Base-by-base conservation (phyloP, 2,888 invertebrate species). In the Colletes collaris region DNA sequence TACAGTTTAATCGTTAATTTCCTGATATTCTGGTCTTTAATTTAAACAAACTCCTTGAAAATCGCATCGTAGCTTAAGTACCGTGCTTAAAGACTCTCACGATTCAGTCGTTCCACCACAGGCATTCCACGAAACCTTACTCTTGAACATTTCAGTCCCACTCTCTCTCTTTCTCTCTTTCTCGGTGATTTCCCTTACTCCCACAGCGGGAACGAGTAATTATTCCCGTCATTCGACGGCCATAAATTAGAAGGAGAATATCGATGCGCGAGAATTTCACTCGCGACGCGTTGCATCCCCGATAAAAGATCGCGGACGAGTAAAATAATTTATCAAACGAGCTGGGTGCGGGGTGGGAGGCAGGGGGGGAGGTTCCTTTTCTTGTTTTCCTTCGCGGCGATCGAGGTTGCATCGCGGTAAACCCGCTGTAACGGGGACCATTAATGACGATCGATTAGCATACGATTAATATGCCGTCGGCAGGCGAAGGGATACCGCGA, bases 401-500 rank as follows among this genome's bases (percentile, higher is more conserved):
- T 56, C 66, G 59, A 70, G 60, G 69, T 66, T 63, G 64, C 16
- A 52, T 62, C 63, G 64, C 68, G 56, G 46, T 70, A 62, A 76
- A 79, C 73, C 65, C 56, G 56, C 53, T 55, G 46, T 58, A 83
- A 75, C 75, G 60, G 72, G 55, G 72, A 56, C 79, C 75, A 86
- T 85, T 85, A 85, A 85, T 76, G 87, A 76, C 82, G 83, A 82
- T 85, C 81, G 87, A 90, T 90, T 89, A 89, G 85, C 89, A 89
- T 89, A 88, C 86, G 88, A 89, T 91, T 89, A 89, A 91, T 88
- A 89, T 89, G 87, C 89, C 83, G 82, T 71, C 77, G 78, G 73
- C 85, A 80, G 63, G 13, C 75, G 76, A 69, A 77, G 70, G 66
- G 73, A 72, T 71, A 80, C 53, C 63, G 77, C 80, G 85, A 88